Evolutionary conservation across 2,113 vertebrate species (phyloP), one percentile per base, ranked within the genome.

Genomic region (Petrocephalus zakoni): DNA sequence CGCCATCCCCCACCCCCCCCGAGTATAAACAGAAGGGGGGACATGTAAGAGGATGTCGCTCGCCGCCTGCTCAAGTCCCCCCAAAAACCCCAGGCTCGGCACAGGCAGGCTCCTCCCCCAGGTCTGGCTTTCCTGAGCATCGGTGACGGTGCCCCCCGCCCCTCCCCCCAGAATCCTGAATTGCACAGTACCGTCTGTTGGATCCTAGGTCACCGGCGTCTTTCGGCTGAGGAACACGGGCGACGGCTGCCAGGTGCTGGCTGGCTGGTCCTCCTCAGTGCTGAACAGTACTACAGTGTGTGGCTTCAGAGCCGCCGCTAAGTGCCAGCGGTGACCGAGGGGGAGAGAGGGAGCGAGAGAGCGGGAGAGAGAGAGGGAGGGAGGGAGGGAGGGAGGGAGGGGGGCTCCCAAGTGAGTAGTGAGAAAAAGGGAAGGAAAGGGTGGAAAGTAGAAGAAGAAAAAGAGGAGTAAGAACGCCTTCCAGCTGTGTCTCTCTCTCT

Each of bases 241-340:
- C 88, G 87, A 87, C 88, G 85, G 90, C 88, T 86, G 83, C 87
- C 89, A 89, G 88, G 88, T 87, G 90, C 87, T 83, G 87, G 86
- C 87, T 89, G 56, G 68, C 56, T 88, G 87, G 84, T 87, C 87
- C 49, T 34, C 81, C 49, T 34, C 81, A 52, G 52, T 87, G 58
- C 89, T 87, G 37, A 25, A 89, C 84, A 58, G 52, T 83, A 87
- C 86, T 88, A 87, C 68, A 86, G 82, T 81, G 87, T 64, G 75
- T 89, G 90, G 86, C 89, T 89, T 90, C 88, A 89, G 90, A 89
- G 88, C 86, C 87, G 72, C 89, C 90, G 89, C 83, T 89, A 90
- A 90, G 90, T 86, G 87, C 64, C 82, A 86, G 87, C 55, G 83
- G 89, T 78, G 85, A 86, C 56, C 51, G 37, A 88, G 75, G 82